phyloP scores from a whole-genome alignment of 2,797 vertebrate species.

The Oophaga sylvatica region DNA sequence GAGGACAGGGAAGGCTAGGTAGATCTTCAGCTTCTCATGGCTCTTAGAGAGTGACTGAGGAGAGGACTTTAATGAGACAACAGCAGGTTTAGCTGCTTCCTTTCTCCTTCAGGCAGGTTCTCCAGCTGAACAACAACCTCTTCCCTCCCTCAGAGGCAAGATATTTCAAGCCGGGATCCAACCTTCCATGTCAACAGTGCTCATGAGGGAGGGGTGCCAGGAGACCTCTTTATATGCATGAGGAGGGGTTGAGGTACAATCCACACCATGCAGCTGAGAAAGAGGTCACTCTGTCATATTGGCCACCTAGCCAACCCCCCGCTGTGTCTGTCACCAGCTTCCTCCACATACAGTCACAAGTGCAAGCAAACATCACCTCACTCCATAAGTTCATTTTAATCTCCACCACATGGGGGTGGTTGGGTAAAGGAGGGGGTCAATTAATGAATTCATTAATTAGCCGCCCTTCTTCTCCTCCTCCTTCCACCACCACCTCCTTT shows the following conservation, averaged over 20 bases:
- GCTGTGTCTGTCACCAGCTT: slow-evolving; percentile 44
- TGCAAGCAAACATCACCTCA: slow-evolving; percentile 45
- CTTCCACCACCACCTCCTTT: slow-evolving; percentile 68
- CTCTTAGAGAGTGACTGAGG: slow-evolving; percentile 62
- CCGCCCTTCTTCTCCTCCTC: slow-evolving; percentile 71
- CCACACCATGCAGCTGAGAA: slow-evolving; percentile 70
- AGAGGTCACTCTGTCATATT: slow-evolving; percentile 77
- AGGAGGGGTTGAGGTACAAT: slow-evolving; percentile 66
- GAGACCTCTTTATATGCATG: slow-evolving; percentile 67
- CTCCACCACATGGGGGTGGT: slow-evolving; percentile 67
- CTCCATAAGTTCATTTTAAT: slow-evolving; percentile 37
- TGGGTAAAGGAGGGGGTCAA: slow-evolving; percentile 60
- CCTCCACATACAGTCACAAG: slow-evolving; percentile 45
- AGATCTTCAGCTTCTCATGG: slow-evolving; percentile 5
- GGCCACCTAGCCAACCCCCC: slow-evolving; percentile 71
- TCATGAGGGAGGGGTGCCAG: slow-evolving; percentile 58
- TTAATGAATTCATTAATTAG: slow-evolving; percentile 73
- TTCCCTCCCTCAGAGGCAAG: slow-evolving; percentile 64
- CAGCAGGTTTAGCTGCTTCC: slow-evolving; percentile 92
- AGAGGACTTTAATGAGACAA: slow-evolving; percentile 74
- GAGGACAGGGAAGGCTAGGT: slow-evolving; percentile 81
- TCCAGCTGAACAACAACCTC: slow-evolving; percentile 66
- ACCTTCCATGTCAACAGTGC: slow-evolving; percentile 74
- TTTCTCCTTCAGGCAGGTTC: slow-evolving; percentile 75
- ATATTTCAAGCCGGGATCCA: slow-evolving; percentile 70